Conservation (phyloP, 2,888 invertebrate species). For the Drosophila mercatorum region DNA sequence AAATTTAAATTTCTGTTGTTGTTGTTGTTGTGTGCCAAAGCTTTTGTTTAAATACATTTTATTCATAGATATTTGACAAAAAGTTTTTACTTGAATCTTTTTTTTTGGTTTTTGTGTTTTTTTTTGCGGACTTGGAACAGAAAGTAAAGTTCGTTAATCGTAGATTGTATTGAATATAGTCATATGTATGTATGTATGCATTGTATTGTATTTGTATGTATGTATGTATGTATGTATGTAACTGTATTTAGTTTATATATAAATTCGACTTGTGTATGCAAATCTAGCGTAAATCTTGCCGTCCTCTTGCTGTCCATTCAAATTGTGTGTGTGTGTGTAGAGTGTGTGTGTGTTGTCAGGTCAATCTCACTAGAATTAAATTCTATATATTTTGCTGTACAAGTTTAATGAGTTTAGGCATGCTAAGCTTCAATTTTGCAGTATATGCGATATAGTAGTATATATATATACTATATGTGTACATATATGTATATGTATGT, state of each 20-base stretch:
- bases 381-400: conserved; percentile 57
- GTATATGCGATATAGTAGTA: conserved; percentile 30
- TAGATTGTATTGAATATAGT: conserved; percentile 54
- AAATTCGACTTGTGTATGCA: conserved; percentile 81
- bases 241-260: conserved; percentile 69
- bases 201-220: conserved; percentile 25
- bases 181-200: conserved; percentile 35
- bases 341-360: conserved; percentile 22
- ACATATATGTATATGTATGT: conserved; percentile 12
- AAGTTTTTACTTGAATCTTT: conserved; percentile 13
- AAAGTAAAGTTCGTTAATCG: conserved; percentile 38
- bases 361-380: conserved; percentile 49
- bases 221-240: conserved; percentile 27
- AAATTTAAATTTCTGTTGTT: conserved; percentile 2
- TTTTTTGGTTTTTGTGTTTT: neutral
- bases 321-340: conserved; percentile 8
- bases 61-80: conserved; percentile 39
- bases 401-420: conserved; percentile 38
- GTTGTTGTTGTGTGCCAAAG: conserved; percentile 81
- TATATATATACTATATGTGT: conserved; percentile 6
- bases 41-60: conserved; percentile 54
- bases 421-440: conserved; percentile 38
- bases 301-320: conserved; percentile 15
- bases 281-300: conserved; percentile 73
- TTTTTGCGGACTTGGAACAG: conserved; percentile 50